phyloP scores from a whole-genome alignment of 2,113 vertebrate genomes.

The Toxotes jaculatrix region DNA sequence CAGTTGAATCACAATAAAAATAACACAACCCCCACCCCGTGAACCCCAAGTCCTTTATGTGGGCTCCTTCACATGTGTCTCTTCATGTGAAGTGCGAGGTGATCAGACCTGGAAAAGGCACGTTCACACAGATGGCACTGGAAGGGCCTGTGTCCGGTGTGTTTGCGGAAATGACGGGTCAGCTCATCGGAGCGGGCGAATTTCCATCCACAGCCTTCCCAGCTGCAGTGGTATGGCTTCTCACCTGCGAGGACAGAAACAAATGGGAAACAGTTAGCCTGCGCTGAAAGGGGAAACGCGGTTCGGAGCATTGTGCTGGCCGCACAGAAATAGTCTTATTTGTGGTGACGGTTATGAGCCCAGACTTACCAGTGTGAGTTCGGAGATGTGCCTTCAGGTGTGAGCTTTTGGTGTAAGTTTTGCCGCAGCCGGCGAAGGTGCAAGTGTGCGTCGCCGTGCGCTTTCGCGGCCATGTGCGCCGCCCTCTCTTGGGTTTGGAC shows the following conservation, averaged over 20 bases:
- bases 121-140: slow-evolving; percentile 98
- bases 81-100: slow-evolving; percentile 98
- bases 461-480: slow-evolving; percentile 96
- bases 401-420: slow-evolving; percentile 98
- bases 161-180: slow-evolving; percentile 97
- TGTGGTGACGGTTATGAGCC: neutral
- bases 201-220: slow-evolving; percentile 99
- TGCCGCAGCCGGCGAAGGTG: slow-evolving; percentile 93
- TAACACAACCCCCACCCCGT: slow-evolving; percentile 33
- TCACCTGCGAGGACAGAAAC: slow-evolving; percentile 86
- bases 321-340: neutral
- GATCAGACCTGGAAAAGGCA: slow-evolving; percentile 96
- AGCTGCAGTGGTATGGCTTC: slow-evolving; percentile 98
- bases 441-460: slow-evolving; percentile 96
- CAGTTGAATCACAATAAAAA: slow-evolving; percentile 68
- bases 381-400: slow-evolving; percentile 97
- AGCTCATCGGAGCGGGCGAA: slow-evolving; percentile 97
- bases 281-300: neutral
- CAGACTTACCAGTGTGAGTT: slow-evolving; percentile 94
- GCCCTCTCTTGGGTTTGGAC: slow-evolving; percentile 92
- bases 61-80: slow-evolving; percentile 89
- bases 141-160: slow-evolving; percentile 98
- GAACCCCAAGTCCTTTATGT: slow-evolving; percentile 55
- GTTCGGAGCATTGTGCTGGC: neutral
- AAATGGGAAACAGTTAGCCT: neutral